Conservation (phyloP, 2,113 vertebrate species). For the Andinoacara biseriatus region DNA sequence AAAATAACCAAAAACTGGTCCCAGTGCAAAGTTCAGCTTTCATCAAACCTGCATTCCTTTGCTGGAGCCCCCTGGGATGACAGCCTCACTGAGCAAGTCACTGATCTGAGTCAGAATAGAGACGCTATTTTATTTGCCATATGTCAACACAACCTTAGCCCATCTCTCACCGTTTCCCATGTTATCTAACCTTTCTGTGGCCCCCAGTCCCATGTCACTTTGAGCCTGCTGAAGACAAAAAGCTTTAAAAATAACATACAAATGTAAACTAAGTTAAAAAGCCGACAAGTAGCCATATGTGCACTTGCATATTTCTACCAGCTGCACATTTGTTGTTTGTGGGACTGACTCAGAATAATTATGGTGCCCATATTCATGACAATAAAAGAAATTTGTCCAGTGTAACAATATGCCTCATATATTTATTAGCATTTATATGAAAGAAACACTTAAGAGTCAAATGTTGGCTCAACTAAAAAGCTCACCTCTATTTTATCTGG, state of each 20-base stretch:
- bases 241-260: neutral
- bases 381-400: neutral
- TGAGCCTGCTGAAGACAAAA: neutral
- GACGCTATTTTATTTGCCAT: neutral
- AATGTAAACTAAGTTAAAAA: neutral
- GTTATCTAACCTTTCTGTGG: neutral
- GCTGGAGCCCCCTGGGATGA: neutral
- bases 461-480: too few relatives aligned
- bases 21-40: neutral
- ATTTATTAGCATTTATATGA: too few relatives aligned
- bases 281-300: neutral
- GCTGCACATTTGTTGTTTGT: neutral
- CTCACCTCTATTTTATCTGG: neutral
- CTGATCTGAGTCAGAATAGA: neutral
- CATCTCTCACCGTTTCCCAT: neutral
- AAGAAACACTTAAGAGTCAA: too few relatives aligned
- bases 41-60: neutral
- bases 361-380: neutral
- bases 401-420: neutral
- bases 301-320: neutral
- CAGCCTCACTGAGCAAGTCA: neutral
- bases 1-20: neutral
- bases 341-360: neutral
- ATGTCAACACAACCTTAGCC: constrained; percentile 9
- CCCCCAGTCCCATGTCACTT: neutral